These are phyloP conservation scores for Cricetomys ansorgei DNA, from an alignment of 2,113 vertebrate species.

Conservation along the genomic window DNA sequence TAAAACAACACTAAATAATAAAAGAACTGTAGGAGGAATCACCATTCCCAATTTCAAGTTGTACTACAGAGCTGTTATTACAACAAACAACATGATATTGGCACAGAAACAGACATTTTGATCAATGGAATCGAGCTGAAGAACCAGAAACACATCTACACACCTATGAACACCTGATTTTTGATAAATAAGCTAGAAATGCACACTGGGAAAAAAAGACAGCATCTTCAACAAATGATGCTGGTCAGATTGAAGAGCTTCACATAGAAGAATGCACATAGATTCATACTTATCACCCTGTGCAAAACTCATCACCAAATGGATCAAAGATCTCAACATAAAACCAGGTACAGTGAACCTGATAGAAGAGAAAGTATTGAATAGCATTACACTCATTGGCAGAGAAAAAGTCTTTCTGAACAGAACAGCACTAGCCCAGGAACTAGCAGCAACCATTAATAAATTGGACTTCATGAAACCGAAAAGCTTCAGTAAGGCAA, in stretches of 20 bases:
- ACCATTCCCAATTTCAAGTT: neutral
- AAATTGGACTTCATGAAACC: neutral
- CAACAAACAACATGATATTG: neutral
- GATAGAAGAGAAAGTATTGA: neutral
- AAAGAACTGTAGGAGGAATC: neutral
- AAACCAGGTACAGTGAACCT: neutral
- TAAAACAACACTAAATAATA: neutral
- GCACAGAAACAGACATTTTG: neutral
- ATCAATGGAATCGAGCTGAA: neutral
- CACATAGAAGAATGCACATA: neutral
- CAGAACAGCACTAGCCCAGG: neutral
- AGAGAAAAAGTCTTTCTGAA: neutral
- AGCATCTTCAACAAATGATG: neutral
- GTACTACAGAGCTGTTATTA: neutral
- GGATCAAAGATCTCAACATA: neutral
- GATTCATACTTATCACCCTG: neutral
- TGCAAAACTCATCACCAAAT: neutral
- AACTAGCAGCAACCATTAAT: neutral
- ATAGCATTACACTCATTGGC: neutral
- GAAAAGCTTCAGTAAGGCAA: neutral
- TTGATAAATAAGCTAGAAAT: neutral
- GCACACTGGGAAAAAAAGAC: neutral
- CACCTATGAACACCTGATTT: neutral
- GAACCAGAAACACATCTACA: neutral
- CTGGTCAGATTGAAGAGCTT: neutral